Evolutionary conservation across 1,140 invertebrate species (phyloP).

Genomic region (Steinernema khuongi): DNA sequence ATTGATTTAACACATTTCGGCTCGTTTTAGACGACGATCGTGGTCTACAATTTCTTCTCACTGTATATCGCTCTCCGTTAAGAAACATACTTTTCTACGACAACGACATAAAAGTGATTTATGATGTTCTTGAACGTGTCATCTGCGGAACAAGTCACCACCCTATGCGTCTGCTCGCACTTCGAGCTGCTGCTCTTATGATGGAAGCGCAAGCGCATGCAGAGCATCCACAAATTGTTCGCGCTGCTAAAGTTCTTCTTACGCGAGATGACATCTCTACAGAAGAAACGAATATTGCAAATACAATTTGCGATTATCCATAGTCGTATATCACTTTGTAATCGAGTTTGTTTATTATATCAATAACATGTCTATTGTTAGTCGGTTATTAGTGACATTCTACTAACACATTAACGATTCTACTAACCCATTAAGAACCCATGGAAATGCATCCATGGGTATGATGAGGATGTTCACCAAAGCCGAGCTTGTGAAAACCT

Average conservation of each 20-base stretch:
- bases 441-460: slow-evolving; percentile 93
- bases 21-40: not conserved
- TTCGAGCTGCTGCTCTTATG: not conserved
- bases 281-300: not conserved
- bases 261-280: not conserved
- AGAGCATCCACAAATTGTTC: not conserved
- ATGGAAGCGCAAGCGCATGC: not conserved
- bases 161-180: not conserved
- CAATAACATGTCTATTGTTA: no score
- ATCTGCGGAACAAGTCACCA: not conserved
- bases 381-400: no score
- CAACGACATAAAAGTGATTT: not conserved
- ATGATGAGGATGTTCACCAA: slow-evolving; percentile 90
- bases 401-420: slow-evolving; percentile 71
- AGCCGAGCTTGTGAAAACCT: slow-evolving; percentile 86
- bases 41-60: not conserved
- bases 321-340: no score
- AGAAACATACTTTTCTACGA: not conserved
- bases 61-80: not conserved
- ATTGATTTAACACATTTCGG: not conserved
- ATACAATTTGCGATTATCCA: no score
- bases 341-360: no score
- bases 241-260: not conserved
- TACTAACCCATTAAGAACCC: slow-evolving; percentile 91
- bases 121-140: not conserved